phyloP scores from a whole-genome alignment of 2,113 vertebrate species.

The Trogon surrucura region DNA sequence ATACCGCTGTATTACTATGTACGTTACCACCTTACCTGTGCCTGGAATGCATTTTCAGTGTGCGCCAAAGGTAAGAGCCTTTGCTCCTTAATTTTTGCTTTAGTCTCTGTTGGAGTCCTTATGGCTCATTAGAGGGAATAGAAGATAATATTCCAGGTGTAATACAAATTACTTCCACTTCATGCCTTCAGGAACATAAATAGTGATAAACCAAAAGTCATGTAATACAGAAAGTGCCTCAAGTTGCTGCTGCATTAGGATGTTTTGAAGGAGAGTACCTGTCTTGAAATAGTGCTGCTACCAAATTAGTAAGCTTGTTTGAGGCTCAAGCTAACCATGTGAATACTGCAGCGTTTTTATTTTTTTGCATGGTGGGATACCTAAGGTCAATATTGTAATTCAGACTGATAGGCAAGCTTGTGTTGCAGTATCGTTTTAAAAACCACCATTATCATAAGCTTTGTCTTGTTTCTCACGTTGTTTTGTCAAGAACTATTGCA shows the following conservation, averaged over 20 bases:
- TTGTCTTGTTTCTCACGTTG: neutral
- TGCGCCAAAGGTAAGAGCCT: constrained; percentile 88
- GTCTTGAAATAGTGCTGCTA: neutral
- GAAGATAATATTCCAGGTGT: neutral
- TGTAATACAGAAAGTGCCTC: neutral
- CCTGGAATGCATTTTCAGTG: constrained; percentile 96
- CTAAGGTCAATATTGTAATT: neutral
- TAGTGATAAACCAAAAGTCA: neutral
- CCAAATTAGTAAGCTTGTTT: neutral
- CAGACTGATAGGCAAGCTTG: neutral
- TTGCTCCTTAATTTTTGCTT: neutral
- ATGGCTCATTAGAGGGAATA: neutral
- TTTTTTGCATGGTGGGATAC: neutral
- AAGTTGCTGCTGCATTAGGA: neutral
- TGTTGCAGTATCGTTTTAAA: neutral
- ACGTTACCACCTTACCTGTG: constrained; percentile 94
- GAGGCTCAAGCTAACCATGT: neutral
- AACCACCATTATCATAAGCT: fast-evolving
- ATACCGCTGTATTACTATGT: constrained; percentile 97
- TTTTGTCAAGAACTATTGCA: neutral
- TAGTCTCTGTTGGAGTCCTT: neutral
- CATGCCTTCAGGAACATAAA: neutral
- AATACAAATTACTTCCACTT: neutral
- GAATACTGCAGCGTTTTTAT: neutral
- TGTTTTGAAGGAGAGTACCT: neutral